Evolutionary conservation across 2,888 invertebrate genomes (phyloP), one percentile per base, ranked within the genome.

Genomic region (Sesia bembeciformis): DNA sequence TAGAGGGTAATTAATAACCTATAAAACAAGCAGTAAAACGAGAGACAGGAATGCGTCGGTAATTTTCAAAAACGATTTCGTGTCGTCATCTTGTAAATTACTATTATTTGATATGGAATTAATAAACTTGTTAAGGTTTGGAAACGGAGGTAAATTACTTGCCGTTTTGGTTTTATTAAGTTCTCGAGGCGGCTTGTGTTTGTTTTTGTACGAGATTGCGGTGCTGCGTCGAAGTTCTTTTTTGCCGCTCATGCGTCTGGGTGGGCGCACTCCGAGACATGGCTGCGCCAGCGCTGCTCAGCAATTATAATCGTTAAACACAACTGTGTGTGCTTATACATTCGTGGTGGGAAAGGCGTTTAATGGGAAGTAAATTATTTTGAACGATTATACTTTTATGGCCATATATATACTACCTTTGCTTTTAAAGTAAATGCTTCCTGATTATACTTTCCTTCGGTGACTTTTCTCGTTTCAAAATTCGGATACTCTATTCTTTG

Each of bases 91-190:
- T 76, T 78, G 79, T 83, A 84, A 86, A 88, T 87, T 78, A 85
- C 83, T 81, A 88, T 84, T 87, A 87, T 88, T 87, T 82, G 80
- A 80, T 85, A 81, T 79, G 75, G 80, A 85, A 87, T 89, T 89
- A 88, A 88, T 90, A 89, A 87, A 89, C 88, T 89, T 87, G 89
- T 89, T 88, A 87, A 78, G 79, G 81, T 82, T 84, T 84, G 77
- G 84, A 78, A 83, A 78, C 78, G 78, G 72, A 84, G 81, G 85
- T 84, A 82, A 85, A 85, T 86, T 84, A 80, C 78, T 72, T 69
- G 74, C 66, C 60, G 78, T 81, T 84, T 82, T 87, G 76, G 80
- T 87, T 85, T 86, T 88, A 81, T 86, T 88, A 73, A 81, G 84
- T 82, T 84, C 76, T 83, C 84, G 78, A 83, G 83, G 77, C 80